A percentile compares a stretch with the other conserved stretches of the same genome.
These are phyloP conservation scores for Argopecten irradians DNA, from an alignment of 1,140 invertebrate species.

Conservation along the genomic window DNA sequence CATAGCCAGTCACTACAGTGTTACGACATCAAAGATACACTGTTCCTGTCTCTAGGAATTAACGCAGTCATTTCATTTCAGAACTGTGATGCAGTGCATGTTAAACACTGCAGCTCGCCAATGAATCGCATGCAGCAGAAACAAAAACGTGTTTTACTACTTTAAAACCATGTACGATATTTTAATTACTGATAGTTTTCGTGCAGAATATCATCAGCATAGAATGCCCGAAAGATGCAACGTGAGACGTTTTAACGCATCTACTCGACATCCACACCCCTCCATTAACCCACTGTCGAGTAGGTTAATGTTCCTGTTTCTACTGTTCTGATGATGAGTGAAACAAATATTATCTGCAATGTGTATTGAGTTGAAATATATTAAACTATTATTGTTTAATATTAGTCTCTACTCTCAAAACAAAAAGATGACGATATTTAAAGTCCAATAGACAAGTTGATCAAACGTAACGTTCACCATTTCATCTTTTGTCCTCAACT, in stretches of 20 bases:
- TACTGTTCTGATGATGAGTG: too few relatives aligned
- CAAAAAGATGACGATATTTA: too few relatives aligned
- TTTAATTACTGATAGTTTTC: constrained; percentile 18
- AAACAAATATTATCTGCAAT: too few relatives aligned
- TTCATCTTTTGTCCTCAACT: too few relatives aligned
- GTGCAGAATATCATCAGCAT: background rate
- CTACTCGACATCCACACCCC: background rate
- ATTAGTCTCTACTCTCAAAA: too few relatives aligned
- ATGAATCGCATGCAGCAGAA: background rate
- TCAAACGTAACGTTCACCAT: too few relatives aligned
- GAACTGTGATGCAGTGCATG: constrained; percentile 6
- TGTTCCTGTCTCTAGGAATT: background rate
- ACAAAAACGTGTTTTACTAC: background rate
- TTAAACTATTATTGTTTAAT: too few relatives aligned
- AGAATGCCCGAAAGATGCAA: background rate
- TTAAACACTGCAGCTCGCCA: background rate
- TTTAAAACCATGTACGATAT: background rate
- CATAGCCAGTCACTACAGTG: background rate
- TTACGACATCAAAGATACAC: background rate
- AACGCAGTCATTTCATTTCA: background rate
- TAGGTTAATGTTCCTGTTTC: too few relatives aligned
- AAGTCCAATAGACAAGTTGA: too few relatives aligned
- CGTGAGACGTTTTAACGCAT: background rate
- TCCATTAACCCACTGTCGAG: too few relatives aligned
- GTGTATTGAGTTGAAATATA: too few relatives aligned